Evolutionary conservation across 2,113 vertebrate genomes (phyloP).

Genomic region (Actenoides hombroni): DNA sequence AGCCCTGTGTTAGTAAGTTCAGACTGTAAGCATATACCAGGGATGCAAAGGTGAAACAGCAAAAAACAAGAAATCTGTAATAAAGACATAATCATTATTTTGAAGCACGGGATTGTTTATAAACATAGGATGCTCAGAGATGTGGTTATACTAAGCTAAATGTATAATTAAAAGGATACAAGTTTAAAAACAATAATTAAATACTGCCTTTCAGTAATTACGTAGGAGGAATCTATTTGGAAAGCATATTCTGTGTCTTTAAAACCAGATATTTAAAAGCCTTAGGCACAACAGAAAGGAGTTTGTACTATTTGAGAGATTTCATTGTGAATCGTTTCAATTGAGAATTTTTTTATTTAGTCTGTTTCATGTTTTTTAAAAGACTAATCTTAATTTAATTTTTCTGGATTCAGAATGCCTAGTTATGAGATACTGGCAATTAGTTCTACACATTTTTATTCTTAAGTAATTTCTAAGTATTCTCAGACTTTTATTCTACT

Average conservation of each 20-base stretch:
- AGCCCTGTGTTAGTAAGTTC: not conserved
- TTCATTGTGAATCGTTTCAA: not conserved
- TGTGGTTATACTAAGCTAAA: not conserved
- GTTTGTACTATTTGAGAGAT: not conserved
- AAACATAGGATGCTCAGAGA: not conserved
- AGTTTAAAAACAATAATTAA: not conserved
- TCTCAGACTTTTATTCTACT: not conserved
- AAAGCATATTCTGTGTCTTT: not conserved
- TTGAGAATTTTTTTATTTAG: not conserved
- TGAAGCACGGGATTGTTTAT: not conserved
- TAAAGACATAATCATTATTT: not conserved
- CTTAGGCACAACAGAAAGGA: not conserved
- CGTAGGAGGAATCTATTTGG: not conserved
- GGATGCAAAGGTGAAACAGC: not conserved
- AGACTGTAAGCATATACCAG: not conserved
- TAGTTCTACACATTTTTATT: not conserved
- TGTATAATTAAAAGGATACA: not conserved
- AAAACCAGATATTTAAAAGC: not conserved
- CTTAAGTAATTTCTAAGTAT: not conserved
- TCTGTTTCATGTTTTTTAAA: not conserved
- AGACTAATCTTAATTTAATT: not conserved
- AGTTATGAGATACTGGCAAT: not conserved
- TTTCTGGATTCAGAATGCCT: not conserved
- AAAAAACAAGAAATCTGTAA: not conserved
- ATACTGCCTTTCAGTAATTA: constrained; percentile 7